Percentiles rank a stretch among this genome's conserved stretches.
Conservation (phyloP, 92 coral and sea anemone species). For the Paramuricea clavata region DNA sequence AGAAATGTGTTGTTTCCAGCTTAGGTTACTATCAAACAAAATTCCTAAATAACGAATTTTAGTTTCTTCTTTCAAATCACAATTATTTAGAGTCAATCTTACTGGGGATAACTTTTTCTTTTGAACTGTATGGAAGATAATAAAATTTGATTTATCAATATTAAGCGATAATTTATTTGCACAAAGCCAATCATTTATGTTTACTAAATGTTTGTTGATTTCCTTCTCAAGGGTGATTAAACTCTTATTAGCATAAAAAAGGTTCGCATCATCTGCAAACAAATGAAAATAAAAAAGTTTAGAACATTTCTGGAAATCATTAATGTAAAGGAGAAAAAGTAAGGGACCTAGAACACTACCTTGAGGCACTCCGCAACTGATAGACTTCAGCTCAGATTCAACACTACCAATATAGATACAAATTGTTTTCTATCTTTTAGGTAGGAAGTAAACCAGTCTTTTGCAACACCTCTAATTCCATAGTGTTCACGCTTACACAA, state of each 20-base stretch:
- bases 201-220: neutral
- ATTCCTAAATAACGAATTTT: constrained; percentile 57
- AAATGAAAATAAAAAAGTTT: neutral
- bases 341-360: neutral
- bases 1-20: constrained; percentile 57
- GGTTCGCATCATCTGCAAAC: constrained; percentile 13
- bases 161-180: no score
- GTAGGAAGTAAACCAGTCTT: constrained; percentile 18
- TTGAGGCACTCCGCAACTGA: constrained; percentile 5
- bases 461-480: neutral
- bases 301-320: neutral
- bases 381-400: neutral
- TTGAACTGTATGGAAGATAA: constrained; percentile 59
- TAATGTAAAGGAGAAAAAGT: constrained; percentile 1
- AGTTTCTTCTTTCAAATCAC: constrained; percentile 42
- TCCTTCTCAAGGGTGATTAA: neutral
- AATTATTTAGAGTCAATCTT: constrained; percentile 33
- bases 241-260: neutral
- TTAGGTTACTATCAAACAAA: constrained; percentile 53
- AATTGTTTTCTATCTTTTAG: constrained; percentile 10
- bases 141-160: constrained; percentile 61
- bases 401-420: neutral
- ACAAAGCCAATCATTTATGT: constrained; percentile 23
- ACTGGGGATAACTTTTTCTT: constrained; percentile 3
- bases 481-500: neutral